Conservation (phyloP, 2,797 vertebrate species). For the Fistularia tabacaria region DNA sequence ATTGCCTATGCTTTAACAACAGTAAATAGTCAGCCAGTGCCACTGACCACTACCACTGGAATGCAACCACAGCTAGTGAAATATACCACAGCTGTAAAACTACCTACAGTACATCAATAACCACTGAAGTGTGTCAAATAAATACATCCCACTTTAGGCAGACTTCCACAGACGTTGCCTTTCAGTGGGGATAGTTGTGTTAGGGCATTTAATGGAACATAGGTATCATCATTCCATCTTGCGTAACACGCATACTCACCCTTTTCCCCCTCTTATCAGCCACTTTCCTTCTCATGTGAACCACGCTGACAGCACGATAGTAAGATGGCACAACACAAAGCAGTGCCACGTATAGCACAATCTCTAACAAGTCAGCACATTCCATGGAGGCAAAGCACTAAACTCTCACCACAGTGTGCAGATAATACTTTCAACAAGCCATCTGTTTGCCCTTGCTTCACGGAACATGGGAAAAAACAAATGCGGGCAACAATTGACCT, state of each 20-base stretch:
- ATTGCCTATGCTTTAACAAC: constrained; percentile 57
- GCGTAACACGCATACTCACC: constrained; percentile 52
- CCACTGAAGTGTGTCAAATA: constrained; percentile 61
- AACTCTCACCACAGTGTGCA: constrained; percentile 64
- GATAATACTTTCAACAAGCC: constrained; percentile 70
- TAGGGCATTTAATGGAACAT: constrained; percentile 38
- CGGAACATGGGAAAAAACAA: constrained; percentile 68
- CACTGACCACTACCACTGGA: constrained; percentile 68
- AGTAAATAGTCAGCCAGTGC: constrained; percentile 52
- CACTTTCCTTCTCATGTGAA: constrained; percentile 67
- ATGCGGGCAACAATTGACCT: constrained; percentile 66
- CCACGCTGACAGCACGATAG: constrained; percentile 59
- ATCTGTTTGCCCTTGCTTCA: constrained; percentile 64
- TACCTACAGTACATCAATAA: constrained; percentile 69
- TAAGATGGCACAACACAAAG: constrained; percentile 64
- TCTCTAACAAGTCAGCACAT: constrained; percentile 68
- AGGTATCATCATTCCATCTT: constrained; percentile 53
- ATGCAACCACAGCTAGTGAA: constrained; percentile 69
- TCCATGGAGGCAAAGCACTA: constrained; percentile 65
- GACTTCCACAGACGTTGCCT: constrained; percentile 35
- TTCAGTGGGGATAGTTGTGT: constrained; percentile 44
- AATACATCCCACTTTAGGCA: constrained; percentile 52
- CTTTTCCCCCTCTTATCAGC: constrained; percentile 56
- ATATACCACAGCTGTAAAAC: constrained; percentile 66
- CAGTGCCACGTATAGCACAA: constrained; percentile 62